A percentile compares a stretch with the other conserved stretches of the same genome.
Conservation (phyloP, 2,113 vertebrate species). For the Ptilorrhoa leucosticta region DNA sequence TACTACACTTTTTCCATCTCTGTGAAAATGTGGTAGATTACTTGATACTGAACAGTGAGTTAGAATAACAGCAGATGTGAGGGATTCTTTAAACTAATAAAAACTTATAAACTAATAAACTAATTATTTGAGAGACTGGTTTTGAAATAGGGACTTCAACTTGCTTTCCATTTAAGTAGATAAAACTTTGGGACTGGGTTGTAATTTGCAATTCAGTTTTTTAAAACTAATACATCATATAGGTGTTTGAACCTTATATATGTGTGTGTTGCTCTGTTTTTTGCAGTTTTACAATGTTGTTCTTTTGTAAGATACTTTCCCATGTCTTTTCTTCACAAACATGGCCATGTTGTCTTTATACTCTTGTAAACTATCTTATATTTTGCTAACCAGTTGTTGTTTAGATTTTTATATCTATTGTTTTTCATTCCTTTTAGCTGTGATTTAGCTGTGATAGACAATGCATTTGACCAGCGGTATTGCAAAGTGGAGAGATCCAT, state of each 20-base stretch:
- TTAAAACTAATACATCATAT: not conserved
- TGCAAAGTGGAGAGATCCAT: no score
- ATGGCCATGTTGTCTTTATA: no score
- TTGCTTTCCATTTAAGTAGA: not conserved
- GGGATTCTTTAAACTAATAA: not conserved
- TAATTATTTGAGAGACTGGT: not conserved
- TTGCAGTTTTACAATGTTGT: no score
- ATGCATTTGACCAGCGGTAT: no score
- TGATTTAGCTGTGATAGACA: no score
- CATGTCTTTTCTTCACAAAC: no score
- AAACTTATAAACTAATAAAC: not conserved
- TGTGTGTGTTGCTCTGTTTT: no score
- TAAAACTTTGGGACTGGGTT: not conserved
- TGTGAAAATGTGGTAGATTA: not conserved
- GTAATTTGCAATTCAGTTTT: not conserved
- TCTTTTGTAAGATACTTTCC: no score
- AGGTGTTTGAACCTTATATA: not conserved
- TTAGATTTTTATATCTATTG: no score
- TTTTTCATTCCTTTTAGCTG: no score
- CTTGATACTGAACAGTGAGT: not conserved
- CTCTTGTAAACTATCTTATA: no score
- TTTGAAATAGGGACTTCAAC: not conserved
- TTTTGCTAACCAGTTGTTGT: no score
- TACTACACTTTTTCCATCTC: not conserved
- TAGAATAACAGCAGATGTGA: not conserved